Percentiles rank a stretch among this genome's conserved stretches.
Evolutionary conservation across 2,888 invertebrate genomes (phyloP).

Genomic region (Microctonus hyperodae): DNA sequence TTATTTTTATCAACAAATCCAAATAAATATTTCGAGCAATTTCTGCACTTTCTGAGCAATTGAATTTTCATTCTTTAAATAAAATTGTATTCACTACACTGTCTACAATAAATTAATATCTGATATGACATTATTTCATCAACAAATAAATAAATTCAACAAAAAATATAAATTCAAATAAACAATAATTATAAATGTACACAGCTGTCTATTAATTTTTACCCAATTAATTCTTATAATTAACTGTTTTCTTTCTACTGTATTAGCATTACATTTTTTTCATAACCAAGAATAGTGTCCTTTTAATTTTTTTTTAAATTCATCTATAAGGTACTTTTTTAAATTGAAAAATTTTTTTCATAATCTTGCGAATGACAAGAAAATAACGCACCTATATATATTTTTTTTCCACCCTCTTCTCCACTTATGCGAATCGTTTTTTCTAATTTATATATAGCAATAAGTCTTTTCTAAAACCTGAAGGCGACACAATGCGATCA

Average conservation of each 20-base stretch:
- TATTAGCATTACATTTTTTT: background rate
- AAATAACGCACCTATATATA: background rate
- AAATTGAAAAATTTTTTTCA: slow-evolving; percentile 8
- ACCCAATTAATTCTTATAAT: background rate
- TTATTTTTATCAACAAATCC: slow-evolving; percentile 26
- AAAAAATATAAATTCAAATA: background rate
- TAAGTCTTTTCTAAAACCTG: background rate
- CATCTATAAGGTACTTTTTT: slow-evolving; percentile 18
- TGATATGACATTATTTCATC: background rate
- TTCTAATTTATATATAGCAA: background rate
- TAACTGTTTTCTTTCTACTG: background rate
- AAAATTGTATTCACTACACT: background rate
- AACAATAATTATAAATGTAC: background rate
- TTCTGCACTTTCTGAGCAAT: background rate
- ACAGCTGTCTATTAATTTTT: background rate
- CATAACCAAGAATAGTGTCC: background rate
- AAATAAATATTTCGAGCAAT: slow-evolving; percentile 17
- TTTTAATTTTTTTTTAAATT: background rate
- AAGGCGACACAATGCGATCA: background rate
- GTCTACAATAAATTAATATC: background rate
- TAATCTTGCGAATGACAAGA: background rate
- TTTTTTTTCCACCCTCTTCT: background rate
- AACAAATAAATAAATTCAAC: background rate
- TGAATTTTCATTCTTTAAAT: background rate
- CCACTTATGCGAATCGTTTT: background rate